Percentiles rank a stretch among this genome's conserved stretches.
These are phyloP conservation scores for Galleria mellonella DNA, from an alignment of 1,140 invertebrate genomes.

Conservation along the genomic window DNA sequence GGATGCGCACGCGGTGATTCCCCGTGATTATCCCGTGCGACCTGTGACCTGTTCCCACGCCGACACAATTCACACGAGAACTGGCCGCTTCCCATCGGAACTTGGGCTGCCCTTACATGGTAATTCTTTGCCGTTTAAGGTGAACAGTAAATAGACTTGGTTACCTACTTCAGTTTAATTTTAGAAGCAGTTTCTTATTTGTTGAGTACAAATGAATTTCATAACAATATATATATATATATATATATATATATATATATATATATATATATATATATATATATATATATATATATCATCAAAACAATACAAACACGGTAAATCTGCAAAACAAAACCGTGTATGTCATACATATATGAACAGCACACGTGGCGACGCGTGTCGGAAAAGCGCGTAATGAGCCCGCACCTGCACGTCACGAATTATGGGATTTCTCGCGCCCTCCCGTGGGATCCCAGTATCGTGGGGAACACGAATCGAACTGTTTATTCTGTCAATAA, in stretches of 20 bases:
- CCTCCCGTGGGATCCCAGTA: slow-evolving; percentile 56
- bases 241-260: too few relatives aligned
- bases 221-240: too few relatives aligned
- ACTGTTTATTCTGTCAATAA: slow-evolving; percentile 62
- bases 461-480: slow-evolving; percentile 22
- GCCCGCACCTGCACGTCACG: slow-evolving; percentile 63
- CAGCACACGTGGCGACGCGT: slow-evolving; percentile 52
- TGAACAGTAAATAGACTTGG: too few relatives aligned
- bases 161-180: too few relatives aligned
- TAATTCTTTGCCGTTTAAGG: too few relatives aligned
- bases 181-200: too few relatives aligned
- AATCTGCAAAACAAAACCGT: slow-evolving; percentile 25
- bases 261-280: slow-evolving; percentile 6
- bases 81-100: slow-evolving; percentile 3
- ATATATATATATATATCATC: too few relatives aligned
- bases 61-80: slow-evolving; percentile 3
- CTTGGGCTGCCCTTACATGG: neutral
- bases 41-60: slow-evolving; percentile 3
- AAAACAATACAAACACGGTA: slow-evolving; percentile 29
- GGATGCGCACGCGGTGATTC: neutral
- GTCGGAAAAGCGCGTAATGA: slow-evolving; percentile 63
- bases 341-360: slow-evolving; percentile 23
- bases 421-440: slow-evolving; percentile 72
- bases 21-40: neutral
- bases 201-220: too few relatives aligned